phyloP scores from a whole-genome alignment of 2,113 vertebrate species.

The Cephalopholis sonnerati region DNA sequence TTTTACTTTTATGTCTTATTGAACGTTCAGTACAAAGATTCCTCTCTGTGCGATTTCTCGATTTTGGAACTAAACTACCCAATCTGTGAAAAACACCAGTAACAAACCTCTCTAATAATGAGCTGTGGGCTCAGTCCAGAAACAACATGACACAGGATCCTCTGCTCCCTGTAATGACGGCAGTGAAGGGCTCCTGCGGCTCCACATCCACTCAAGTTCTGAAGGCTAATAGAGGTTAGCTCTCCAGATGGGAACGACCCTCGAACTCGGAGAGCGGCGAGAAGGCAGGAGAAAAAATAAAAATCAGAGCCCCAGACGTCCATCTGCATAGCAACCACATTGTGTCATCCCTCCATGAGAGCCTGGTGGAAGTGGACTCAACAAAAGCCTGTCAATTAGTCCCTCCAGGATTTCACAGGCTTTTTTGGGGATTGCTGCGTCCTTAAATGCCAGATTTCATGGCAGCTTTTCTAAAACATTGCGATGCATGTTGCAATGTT shows the following conservation, averaged over 20 bases:
- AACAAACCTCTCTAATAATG: neutral
- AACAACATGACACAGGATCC: constrained; percentile 1
- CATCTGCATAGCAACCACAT: constrained; percentile 61
- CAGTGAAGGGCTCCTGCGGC: constrained; percentile 11
- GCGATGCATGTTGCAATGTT: no score
- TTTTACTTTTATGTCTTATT: neutral
- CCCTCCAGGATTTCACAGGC: no score
- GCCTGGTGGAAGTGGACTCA: neutral
- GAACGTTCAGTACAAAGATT: neutral
- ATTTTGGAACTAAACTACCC: neutral
- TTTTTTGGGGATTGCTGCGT: no score
- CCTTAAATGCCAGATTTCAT: no score
- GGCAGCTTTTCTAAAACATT: no score
- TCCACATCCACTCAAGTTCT: constrained; percentile 26
- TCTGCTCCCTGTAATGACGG: neutral
- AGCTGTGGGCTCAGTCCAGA: neutral
- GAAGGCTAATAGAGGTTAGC: constrained; percentile 48
- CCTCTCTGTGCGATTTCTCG: rapidly evolving
- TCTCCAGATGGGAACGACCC: constrained; percentile 41
- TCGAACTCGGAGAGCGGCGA: constrained; percentile 20
- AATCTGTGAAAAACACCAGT: neutral
- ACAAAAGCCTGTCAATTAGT: neutral
- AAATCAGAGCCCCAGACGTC: constrained; percentile 13
- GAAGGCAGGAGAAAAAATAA: neutral
- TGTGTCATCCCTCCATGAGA: constrained; percentile 5